Evolutionary conservation across 2,888 invertebrate genomes (phyloP).

Genomic region (Gerris lacustris): DNA sequence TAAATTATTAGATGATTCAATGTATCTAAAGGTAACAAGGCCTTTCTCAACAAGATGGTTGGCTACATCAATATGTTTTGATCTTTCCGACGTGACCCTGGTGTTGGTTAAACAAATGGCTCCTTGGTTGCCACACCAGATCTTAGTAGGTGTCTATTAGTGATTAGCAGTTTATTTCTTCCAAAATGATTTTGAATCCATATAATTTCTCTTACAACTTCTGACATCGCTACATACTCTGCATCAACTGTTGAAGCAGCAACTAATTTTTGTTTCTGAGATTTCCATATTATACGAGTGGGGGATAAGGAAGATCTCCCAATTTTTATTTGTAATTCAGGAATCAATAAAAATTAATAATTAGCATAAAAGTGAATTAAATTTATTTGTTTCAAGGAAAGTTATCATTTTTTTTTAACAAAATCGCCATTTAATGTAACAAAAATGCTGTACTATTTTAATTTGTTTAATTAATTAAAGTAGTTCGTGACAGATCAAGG

Average conservation of each 20-base stretch:
- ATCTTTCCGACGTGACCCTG: not conserved
- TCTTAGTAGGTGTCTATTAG: not conserved
- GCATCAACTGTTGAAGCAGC: slow-evolving; percentile 18
- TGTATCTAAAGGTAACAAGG: not conserved
- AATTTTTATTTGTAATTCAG: no score
- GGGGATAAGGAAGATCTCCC: no score
- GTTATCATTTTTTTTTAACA: no score
- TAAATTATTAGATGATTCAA: not conserved
- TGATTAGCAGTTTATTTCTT: no score
- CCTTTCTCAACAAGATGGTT: slow-evolving; percentile 8
- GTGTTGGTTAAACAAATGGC: slow-evolving; percentile 4
- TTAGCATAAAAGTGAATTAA: no score
- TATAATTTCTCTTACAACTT: slow-evolving; percentile 13
- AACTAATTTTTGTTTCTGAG: slow-evolving; percentile 18
- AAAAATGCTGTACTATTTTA: no score
- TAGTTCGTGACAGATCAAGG: no score
- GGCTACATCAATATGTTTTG: slow-evolving; percentile 11
- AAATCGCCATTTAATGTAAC: no score
- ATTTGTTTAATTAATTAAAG: no score
- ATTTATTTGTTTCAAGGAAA: no score
- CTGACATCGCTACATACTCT: slow-evolving; percentile 16
- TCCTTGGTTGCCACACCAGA: slow-evolving; percentile 3
- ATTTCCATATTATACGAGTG: slow-evolving; percentile 13
- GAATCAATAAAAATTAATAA: no score
- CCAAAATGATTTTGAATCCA: slow-evolving; percentile 12